These are phyloP conservation scores for Lasioglossum albipes DNA, from an alignment of 1,140 invertebrate genomes.

Conservation along the genomic window DNA sequence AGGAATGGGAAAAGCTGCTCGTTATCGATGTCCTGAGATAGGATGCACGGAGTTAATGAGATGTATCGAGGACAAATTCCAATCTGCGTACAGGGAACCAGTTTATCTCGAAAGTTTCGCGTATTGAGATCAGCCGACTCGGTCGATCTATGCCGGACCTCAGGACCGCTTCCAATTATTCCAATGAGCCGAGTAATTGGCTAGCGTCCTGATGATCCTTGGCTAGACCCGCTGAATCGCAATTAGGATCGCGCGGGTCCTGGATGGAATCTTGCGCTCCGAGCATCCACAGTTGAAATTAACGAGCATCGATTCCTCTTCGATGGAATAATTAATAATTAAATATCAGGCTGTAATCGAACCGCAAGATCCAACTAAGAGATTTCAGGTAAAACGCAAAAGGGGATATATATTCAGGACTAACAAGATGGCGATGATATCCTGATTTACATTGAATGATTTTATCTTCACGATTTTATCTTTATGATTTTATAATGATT, in stretches of 20 bases:
- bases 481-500: no score
- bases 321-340: not conserved
- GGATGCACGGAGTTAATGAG: slow-evolving; percentile 64
- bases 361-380: not conserved
- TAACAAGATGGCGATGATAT: not conserved
- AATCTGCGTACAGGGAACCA: slow-evolving; percentile 55
- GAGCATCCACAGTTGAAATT: not conserved
- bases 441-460: not conserved
- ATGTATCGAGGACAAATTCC: slow-evolving; percentile 71
- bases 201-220: not conserved
- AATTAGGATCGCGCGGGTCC: not conserved
- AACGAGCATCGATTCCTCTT: not conserved
- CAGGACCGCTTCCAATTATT: slow-evolving; percentile 13
- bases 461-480: not conserved
- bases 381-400: no score
- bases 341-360: not conserved
- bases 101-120: slow-evolving; percentile 67
- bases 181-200: slow-evolving; percentile 13
- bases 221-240: not conserved
- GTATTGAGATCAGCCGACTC: slow-evolving; percentile 50
- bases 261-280: not conserved
- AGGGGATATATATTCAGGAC: not conserved
- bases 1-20: slow-evolving; percentile 3
- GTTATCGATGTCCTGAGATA: slow-evolving; percentile 43
- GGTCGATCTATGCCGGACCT: slow-evolving; percentile 39